Evolutionary conservation across 2,888 invertebrate species (phyloP), one percentile per base, ranked within the genome.

Genomic region (Neoaliturus tenellus): DNA sequence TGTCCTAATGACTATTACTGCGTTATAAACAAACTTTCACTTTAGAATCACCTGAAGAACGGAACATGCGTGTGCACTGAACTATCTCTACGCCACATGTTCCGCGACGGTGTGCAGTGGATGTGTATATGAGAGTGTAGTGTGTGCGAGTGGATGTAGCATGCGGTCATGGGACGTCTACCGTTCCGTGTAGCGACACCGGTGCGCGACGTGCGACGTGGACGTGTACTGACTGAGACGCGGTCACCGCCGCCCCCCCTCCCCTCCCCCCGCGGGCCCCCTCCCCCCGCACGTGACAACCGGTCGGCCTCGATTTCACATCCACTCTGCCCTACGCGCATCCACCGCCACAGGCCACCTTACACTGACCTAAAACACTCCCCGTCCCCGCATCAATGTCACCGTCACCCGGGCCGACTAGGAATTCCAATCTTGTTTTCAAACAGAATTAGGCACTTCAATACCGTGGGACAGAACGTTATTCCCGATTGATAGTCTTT

Each of bases 241-340:
- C 48, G 75, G 82, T 55, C 71, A 55, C 69, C 67, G 20, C 41
- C 8, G n/a, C 23, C 31, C 62, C 23, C 17, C 12, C 83, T 25
- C 28, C 71, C 35, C 71, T 20, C 28, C 12, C 8, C 44, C 6
- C 17, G 23, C 44, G 44, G 8, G 25, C 41, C 41, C 55, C 55
- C 55, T 35, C 55, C 1, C 78, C 78, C 2, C n/a, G 33, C 31
- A 17, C 31, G 48, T 31, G 48, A 78, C 78, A 48, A 82, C 80
- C 82, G 84, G 84, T 80, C 82, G 84, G 62, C 82, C 84, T 82
- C 84, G 82, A 82, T 82, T 82, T 85, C 84, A 82, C 84, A 80
- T 82, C 84, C 78, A 28, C 62, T 62, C 62, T 62, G 62, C 62
- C 62, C 62, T 62, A 62, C 62, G 62, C 62, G 62, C 62, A 62